Evolutionary conservation across 2,113 vertebrate genomes (phyloP).

Genomic region (Ochotona princeps): DNA sequence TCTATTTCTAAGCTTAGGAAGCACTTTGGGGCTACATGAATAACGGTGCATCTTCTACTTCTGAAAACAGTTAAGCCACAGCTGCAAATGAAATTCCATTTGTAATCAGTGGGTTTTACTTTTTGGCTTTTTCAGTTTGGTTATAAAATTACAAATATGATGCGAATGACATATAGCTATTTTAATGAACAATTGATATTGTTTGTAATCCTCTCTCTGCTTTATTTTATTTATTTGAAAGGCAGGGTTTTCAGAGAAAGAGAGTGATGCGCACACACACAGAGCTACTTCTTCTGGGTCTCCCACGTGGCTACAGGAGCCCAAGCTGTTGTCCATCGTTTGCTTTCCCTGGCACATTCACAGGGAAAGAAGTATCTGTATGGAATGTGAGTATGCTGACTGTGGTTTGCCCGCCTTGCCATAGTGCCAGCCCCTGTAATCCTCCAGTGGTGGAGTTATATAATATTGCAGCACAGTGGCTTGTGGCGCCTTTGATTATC

Average conservation of each 20-base stretch:
- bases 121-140: not conserved
- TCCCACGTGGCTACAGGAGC: too few species aligned
- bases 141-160: not conserved
- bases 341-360: too few species aligned
- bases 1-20: not conserved
- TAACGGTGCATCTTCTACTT: not conserved
- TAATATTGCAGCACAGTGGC: not conserved
- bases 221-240: too few species aligned
- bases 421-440: too few species aligned
- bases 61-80: conserved; percentile 5
- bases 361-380: too few species aligned
- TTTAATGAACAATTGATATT: not conserved
- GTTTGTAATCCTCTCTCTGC: conserved; percentile 9
- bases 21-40: not conserved
- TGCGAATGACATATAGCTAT: not conserved
- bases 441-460: too few species aligned
- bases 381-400: too few species aligned
- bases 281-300: too few species aligned
- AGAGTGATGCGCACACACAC: too few species aligned
- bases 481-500: not conserved
- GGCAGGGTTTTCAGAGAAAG: too few species aligned
- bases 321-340: too few species aligned
- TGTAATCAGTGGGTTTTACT: not conserved
- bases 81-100: not conserved
- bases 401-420: too few species aligned